phyloP scores from a whole-genome alignment of 2,113 vertebrate species.

The Balaenoptera acutorostrata region DNA sequence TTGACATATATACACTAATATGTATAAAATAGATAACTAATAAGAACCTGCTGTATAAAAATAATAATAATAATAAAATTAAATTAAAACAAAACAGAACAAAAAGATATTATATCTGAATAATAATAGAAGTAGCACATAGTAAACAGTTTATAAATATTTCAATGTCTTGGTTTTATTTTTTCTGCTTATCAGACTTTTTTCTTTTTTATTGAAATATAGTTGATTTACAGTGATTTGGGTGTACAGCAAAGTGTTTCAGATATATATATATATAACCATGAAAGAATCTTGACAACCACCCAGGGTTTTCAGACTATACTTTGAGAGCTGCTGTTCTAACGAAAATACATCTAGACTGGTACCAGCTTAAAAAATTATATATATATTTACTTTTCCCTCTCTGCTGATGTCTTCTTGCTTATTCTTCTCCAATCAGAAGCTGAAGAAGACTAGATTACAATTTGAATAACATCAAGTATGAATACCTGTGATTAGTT shows the following conservation, averaged over 20 bases:
- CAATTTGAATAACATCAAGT: not conserved
- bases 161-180: not conserved
- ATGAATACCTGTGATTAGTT: not conserved
- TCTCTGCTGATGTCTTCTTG: not conserved
- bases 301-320: not conserved
- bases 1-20: too few species aligned
- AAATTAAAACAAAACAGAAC: too few species aligned
- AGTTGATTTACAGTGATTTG: not conserved
- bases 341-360: not conserved
- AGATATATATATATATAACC: not conserved
- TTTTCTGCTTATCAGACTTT: too few species aligned
- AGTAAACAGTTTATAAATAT: not conserved
- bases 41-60: too few species aligned
- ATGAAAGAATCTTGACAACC: not conserved
- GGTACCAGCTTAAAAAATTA: not conserved
- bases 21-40: too few species aligned
- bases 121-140: not conserved
- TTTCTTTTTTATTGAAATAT: not conserved
- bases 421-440: conserved; percentile 9
- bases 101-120: too few species aligned
- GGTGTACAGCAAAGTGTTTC: not conserved
- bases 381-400: not conserved
- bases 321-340: not conserved
- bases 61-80: too few species aligned
- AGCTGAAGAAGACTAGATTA: not conserved